Evolutionary conservation across 2,113 vertebrate genomes (phyloP).

Genomic region (Hippocampus barbouri): DNA sequence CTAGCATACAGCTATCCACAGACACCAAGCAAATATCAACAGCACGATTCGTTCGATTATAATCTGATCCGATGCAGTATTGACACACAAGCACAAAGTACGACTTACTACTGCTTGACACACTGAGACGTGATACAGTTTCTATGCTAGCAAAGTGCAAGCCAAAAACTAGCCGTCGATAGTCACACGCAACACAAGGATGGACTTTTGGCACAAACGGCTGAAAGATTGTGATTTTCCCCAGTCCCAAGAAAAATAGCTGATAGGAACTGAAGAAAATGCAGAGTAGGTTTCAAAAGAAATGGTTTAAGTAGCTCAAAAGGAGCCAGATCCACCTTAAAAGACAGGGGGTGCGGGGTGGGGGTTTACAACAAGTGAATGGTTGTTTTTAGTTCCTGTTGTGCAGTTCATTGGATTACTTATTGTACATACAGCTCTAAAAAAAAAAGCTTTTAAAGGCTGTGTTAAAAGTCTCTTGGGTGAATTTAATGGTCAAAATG

Average conservation of each 20-base stretch:
- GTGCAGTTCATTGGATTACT: neutral
- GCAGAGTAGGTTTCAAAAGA: neutral
- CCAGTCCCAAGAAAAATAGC: neutral
- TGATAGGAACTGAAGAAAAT: neutral
- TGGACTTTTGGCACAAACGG: neutral
- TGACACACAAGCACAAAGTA: neutral
- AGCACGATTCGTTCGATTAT: neutral
- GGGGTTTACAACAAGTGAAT: conserved; percentile 29
- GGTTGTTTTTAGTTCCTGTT: neutral
- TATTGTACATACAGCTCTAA: neutral
- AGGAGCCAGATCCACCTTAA: conserved; percentile 18
- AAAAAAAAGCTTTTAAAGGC: neutral
- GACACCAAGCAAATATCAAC: neutral
- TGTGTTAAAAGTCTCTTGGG: neutral
- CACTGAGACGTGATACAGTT: neutral
- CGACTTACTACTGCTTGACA: no score
- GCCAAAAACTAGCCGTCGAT: neutral
- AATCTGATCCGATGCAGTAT: neutral
- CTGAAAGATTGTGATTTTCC: neutral
- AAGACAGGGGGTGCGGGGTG: neutral
- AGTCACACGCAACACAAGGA: neutral
- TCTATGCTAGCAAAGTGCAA: neutral
- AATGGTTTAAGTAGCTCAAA: conserved; percentile 10
- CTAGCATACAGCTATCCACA: neutral
- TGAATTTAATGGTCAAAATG: neutral